phyloP scores from a whole-genome alignment of 2,113 vertebrate species.

The Platichthys flesus region DNA sequence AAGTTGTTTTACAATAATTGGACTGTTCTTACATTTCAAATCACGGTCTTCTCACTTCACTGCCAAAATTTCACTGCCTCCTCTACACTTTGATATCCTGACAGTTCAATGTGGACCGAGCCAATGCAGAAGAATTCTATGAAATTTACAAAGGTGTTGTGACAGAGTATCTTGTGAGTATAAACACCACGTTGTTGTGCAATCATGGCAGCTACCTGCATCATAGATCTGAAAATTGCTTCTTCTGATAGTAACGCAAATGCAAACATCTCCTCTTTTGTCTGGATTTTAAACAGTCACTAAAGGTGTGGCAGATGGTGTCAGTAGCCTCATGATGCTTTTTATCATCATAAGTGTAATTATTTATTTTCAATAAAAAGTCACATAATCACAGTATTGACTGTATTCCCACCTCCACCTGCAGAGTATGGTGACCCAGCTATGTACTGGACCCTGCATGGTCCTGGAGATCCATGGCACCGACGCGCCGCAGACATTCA shows the following conservation, averaged over 20 bases:
- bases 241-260: constrained; percentile 17
- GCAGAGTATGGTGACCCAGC: constrained; percentile 91
- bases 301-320: background rate
- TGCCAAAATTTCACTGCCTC: background rate
- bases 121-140: constrained; percentile 93
- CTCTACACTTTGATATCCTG: background rate
- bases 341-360: background rate
- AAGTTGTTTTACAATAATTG: background rate
- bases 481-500: constrained; percentile 85
- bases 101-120: constrained; percentile 91
- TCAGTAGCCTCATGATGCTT: too few species aligned
- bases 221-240: background rate
- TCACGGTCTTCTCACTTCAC: background rate
- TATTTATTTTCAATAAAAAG: background rate
- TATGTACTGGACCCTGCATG: constrained; percentile 92
- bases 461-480: constrained; percentile 89
- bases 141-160: constrained; percentile 96
- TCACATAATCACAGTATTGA: background rate
- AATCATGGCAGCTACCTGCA: background rate
- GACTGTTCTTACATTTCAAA: background rate
- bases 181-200: constrained; percentile 28
- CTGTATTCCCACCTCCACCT: constrained; percentile 39
- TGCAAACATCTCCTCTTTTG: constrained; percentile 11
- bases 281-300: background rate
- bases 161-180: constrained; percentile 90